Evolutionary conservation across 2,888 invertebrate species (phyloP), one percentile per base, ranked within the genome.

Genomic region (Brachyptera risi): DNA sequence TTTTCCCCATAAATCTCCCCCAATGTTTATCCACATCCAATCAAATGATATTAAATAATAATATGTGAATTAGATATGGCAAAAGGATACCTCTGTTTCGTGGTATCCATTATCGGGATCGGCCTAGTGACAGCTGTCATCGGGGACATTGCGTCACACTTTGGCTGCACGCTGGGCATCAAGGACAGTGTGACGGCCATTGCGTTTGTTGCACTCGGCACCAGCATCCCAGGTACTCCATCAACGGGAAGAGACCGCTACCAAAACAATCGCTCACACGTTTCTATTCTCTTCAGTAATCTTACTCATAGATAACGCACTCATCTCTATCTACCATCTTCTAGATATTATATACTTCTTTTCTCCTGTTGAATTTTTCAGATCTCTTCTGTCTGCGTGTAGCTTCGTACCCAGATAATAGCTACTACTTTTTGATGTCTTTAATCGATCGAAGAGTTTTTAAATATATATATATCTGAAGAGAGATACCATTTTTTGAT

Each of bases 111-210:
- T 74, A 72, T 88, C 58, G 86, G 89, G 73, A 97, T 99, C 74
- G 99, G 98, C 9, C 69, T 96, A 24, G 88, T 98, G 69, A 99
- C 99, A 4, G 97, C 96, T 1, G 76, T 99, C 67, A 97, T 99
- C 70, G 98, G 97, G 19, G 99, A 99, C 77, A 84, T 98, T 49
- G 98, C 99, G 2, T 91, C 96, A 1, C 92, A 95, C 78, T 97
- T 99, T 74, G 99, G 99, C 66, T 97, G 97, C 76, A 96, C 96
- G 24, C 83, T 98, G 59, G 97, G 97, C 68, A 88, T 99, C 71
- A 90, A 92, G 78, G 98, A 99, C 76, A 87, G 95, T 4, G 95
- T 99, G 67, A 99, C 98, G 51, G 98, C 99, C 69, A 94, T 99
- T 70, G 88, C 94, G 42, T 95, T 99, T 74, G 98, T 99, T 19